phyloP scores from a whole-genome alignment of 2,888 invertebrate species.

The Nowickia ferox region DNA sequence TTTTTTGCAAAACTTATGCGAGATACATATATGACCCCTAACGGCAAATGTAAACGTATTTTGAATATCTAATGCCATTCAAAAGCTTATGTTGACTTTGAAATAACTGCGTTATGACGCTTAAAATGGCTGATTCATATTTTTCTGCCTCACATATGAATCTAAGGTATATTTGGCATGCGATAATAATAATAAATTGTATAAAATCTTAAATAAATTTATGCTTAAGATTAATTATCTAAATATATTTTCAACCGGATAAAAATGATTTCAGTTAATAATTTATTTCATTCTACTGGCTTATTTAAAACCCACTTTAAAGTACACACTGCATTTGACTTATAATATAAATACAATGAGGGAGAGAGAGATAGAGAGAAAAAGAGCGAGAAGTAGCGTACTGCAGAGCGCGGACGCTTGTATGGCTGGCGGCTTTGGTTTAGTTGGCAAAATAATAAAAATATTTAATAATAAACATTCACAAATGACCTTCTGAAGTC shows the following conservation, averaged over 20 bases:
- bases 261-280: conserved; percentile 15
- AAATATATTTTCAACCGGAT: conserved; percentile 59
- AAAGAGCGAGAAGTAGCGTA: no score
- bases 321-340: background rate
- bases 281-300: conserved; percentile 25
- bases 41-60: no score
- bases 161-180: background rate
- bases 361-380: background rate
- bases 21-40: no score
- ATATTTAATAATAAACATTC: conserved; percentile 68
- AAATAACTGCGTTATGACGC: no score
- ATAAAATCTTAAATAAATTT: background rate
- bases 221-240: conserved; percentile 49
- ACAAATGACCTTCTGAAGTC: conserved; percentile 71
- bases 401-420: background rate
- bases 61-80: background rate
- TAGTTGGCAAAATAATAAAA: conserved; percentile 44
- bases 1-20: no score
- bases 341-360: background rate
- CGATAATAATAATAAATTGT: conserved; percentile 2
- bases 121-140: no score
- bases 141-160: no score
- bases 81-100: background rate
- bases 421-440: background rate
- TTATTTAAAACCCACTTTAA: conserved; percentile 42